Conservation (phyloP, 2,888 invertebrate species). For the Leucania comma region DNA sequence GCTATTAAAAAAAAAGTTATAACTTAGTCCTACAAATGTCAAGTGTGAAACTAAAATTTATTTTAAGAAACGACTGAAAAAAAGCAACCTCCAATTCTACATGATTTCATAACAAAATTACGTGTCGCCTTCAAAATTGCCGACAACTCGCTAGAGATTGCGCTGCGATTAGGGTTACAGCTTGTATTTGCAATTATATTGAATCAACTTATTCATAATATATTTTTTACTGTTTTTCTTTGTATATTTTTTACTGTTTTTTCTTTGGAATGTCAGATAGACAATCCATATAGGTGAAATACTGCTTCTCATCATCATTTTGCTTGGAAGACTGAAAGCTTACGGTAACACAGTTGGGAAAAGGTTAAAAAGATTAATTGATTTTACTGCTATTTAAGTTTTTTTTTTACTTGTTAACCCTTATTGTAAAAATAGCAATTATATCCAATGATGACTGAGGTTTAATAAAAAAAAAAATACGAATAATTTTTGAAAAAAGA, state of each 20-base stretch:
- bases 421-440: background rate
- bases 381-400: background rate
- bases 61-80: background rate
- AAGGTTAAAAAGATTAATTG: background rate
- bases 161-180: conserved; percentile 41
- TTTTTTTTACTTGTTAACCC: background rate
- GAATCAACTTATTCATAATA: background rate
- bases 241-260: background rate
- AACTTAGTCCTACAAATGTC: conserved; percentile 7
- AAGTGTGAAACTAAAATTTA: background rate
- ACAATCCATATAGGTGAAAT: background rate
- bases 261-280: background rate
- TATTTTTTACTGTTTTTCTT: background rate
- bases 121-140: conserved; percentile 16
- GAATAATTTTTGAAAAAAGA: background rate
- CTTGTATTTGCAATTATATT: background rate
- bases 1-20: too few species aligned
- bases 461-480: background rate
- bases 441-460: background rate
- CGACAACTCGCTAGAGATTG: conserved; percentile 19
- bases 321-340: background rate
- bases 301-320: background rate
- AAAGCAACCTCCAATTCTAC: too few species aligned
- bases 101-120: too few species aligned
- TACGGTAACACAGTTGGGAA: background rate